A percentile compares a stretch with the other conserved stretches of the same genome.
phyloP scores from a whole-genome alignment of 2,888 invertebrate species.

The Andrena dorsata region DNA sequence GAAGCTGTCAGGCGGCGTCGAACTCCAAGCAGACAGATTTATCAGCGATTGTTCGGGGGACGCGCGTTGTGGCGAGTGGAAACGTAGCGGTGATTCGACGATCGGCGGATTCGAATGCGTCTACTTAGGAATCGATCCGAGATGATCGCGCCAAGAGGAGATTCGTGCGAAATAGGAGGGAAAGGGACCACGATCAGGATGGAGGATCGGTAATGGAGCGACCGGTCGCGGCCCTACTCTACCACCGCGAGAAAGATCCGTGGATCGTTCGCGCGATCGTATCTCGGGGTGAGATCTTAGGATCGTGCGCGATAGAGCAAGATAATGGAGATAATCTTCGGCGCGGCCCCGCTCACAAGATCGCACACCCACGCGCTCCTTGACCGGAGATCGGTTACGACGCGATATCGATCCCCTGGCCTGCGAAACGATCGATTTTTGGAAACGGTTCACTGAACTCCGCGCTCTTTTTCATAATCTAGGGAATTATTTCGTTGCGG shows the following conservation, averaged over 20 bases:
- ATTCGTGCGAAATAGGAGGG: conserved; percentile 51
- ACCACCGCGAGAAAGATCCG: conserved; percentile 58
- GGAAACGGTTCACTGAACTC: conserved; percentile 31
- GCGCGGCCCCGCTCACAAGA: conserved; percentile 79
- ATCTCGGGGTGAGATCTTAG: conserved; percentile 81
- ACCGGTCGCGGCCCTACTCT: conserved; percentile 67
- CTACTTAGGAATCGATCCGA: conserved; percentile 53
- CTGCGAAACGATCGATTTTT: conserved; percentile 45
- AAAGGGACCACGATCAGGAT: conserved; percentile 41
- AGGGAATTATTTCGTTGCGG: not conserved
- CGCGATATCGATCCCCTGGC: conserved; percentile 43
- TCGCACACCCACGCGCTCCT: conserved; percentile 77
- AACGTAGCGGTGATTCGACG: conserved; percentile 41
- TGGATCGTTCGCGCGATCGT: conserved; percentile 76
- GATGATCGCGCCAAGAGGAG: conserved; percentile 48
- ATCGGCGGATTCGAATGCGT: conserved; percentile 44
- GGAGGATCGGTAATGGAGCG: conserved; percentile 74
- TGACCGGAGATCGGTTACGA: conserved; percentile 50
- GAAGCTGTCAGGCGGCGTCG: too few relatives aligned
- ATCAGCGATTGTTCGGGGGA: conserved; percentile 6
- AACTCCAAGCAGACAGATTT: conserved; percentile 19
- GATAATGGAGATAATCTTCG: conserved; percentile 82
- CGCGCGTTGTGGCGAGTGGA: conserved; percentile 21
- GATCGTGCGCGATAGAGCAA: conserved; percentile 82
- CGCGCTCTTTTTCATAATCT: not conserved